Evolutionary conservation across 2,797 vertebrate species (phyloP).

Genomic region (Schizothorax lantsangensis): DNA sequence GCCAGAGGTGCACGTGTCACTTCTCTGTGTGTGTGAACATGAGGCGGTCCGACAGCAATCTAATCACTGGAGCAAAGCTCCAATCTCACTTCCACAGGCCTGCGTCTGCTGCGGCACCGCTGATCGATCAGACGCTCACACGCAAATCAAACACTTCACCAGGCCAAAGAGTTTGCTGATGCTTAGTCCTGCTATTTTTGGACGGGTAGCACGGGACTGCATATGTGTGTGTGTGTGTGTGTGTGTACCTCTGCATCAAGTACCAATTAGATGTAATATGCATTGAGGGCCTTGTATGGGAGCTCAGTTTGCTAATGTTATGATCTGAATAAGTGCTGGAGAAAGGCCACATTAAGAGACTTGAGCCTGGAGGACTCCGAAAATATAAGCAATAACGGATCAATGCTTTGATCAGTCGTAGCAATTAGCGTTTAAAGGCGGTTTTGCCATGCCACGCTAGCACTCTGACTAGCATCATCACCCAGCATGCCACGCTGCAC

Average conservation of each 20-base stretch:
- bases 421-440: conserved; percentile 49
- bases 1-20: neutral
- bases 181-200: conserved; percentile 10
- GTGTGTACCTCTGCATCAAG: conserved; percentile 12
- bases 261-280: conserved; percentile 35
- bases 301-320: conserved; percentile 36
- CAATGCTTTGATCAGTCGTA: conserved; percentile 53
- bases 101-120: conserved; percentile 29
- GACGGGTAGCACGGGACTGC: neutral
- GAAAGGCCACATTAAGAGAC: conserved; percentile 15
- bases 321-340: conserved; percentile 8
- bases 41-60: conserved; percentile 45
- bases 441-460: conserved; percentile 39
- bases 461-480: conserved; percentile 45
- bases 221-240: neutral
- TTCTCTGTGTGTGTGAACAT: conserved; percentile 33
- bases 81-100: conserved; percentile 48
- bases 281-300: neutral
- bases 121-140: conserved; percentile 53
- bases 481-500: conserved; percentile 52
- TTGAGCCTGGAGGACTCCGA: conserved; percentile 10
- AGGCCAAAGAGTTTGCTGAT: neutral
- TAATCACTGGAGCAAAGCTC: conserved; percentile 55
- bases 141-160: conserved; percentile 30
- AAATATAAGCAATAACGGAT: conserved; percentile 49